Evolutionary conservation across 2,888 invertebrate species (phyloP).

Genomic region (Morpho helenor): DNA sequence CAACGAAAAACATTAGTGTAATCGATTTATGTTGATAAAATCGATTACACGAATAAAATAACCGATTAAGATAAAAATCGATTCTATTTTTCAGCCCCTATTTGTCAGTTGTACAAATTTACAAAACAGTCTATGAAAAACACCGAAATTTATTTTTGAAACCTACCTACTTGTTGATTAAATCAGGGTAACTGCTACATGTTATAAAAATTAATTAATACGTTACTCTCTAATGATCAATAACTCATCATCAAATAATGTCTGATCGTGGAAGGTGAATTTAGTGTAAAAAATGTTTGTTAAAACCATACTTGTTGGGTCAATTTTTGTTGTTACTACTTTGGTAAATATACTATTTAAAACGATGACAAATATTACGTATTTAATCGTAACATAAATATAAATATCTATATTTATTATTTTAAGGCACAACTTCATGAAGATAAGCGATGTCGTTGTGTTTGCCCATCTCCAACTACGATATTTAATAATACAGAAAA

Average conservation of each 20-base stretch:
- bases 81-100: no score
- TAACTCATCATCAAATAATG: conserved; percentile 1
- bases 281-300: conserved; percentile 12
- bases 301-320: conserved; percentile 12
- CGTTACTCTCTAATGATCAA: neutral
- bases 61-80: no score
- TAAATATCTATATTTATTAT: neutral
- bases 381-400: neutral
- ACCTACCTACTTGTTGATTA: no score
- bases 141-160: no score
- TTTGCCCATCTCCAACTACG: conserved; percentile 87
- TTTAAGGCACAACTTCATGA: conserved; percentile 84
- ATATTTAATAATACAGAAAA: conserved; percentile 71
- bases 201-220: no score
- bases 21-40: no score
- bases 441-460: conserved; percentile 89
- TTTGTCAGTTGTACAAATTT: no score
- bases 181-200: no score
- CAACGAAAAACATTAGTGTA: no score
- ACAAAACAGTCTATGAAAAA: no score
- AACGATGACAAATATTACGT: neutral
- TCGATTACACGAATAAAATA: no score
- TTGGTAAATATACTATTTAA: conserved; percentile 7
- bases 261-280: conserved; percentile 7
- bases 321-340: conserved; percentile 9